Evolutionary conservation across 2,888 invertebrate genomes (phyloP), one percentile per base, ranked within the genome.

Genomic region (Neoaliturus tenellus): DNA sequence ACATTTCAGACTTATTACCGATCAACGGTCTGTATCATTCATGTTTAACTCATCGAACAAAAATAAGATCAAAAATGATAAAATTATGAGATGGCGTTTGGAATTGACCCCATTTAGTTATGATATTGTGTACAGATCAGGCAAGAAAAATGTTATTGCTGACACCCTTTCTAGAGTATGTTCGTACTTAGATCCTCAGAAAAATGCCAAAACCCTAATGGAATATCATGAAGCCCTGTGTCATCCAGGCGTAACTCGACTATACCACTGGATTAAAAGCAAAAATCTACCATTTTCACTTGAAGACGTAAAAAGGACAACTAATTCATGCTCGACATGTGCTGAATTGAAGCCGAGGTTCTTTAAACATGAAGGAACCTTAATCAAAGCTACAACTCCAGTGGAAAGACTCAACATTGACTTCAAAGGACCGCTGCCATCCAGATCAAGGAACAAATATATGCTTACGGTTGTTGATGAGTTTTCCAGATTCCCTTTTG

Each of bases 401-500:
- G 28, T 67, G 5, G 67, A 67, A 31, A 12, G 67, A 10, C 14
- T 67, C 4, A 67, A n/a, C 17, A 33, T 67, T 23, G 31, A 67
- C n/a, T 67, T 85, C 39, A 86, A 85, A 78, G 83, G 86, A 25
- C 87, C 85, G 35, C 20, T 75, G 28, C 78, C 78, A 44, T 78
- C 78, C 8, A 31, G 3, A 0, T 51, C 35, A 0, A 58, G 31
- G 20, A 80, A 85, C 55, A 25, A 28, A 6, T 84, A 85, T 62
- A 20, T 85, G 17, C 62, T 85, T n/a, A 84, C 81, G 12, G 41
- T 85, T 14, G 69, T 85, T 14, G 85, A 85, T 69, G 85, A 84
- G 23, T 85, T n/a, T n/a, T n/a, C 33, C 48, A 81, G 87, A 28
- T 87, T 86, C 48, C 75, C 83, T 17, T 85, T 85, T 80, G 82